These are phyloP conservation scores for Agonopterix alstromeriana DNA, from an alignment of 2,888 invertebrate species.

Conservation along the genomic window DNA sequence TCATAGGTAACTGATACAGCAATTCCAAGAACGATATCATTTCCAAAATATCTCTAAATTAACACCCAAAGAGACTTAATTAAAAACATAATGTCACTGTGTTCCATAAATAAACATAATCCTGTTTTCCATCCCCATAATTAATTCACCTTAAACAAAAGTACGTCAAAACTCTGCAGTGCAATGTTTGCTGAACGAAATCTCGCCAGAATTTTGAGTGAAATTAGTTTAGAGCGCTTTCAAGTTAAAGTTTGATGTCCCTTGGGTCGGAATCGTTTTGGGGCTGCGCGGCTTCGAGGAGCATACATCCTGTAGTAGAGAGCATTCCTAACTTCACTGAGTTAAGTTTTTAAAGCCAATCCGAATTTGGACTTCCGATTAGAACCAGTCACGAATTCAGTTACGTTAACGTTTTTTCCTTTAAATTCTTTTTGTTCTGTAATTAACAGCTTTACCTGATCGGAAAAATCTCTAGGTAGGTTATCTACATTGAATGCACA, in stretches of 20 bases:
- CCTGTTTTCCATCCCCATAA: constrained; percentile 2
- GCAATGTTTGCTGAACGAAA: constrained; percentile 16
- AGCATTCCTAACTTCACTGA: constrained; percentile 25
- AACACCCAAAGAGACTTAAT: too few relatives aligned
- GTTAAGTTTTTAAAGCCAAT: constrained; percentile 11
- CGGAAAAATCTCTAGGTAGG: too few relatives aligned
- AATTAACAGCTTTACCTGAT: too few relatives aligned
- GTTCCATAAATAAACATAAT: neutral
- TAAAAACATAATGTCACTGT: too few relatives aligned
- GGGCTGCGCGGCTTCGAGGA: constrained; percentile 31
- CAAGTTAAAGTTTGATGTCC: constrained; percentile 30
- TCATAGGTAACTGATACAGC: too few relatives aligned
- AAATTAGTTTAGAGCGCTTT: constrained; percentile 48
- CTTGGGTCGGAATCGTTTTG: constrained; percentile 35
- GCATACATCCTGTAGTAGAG: constrained; percentile 31
- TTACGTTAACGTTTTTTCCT: too few relatives aligned
- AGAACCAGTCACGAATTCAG: too few relatives aligned
- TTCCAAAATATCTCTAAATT: too few relatives aligned
- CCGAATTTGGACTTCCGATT: neutral
- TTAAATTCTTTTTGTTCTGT: too few relatives aligned
- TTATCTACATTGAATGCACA: too few relatives aligned
- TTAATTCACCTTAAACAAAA: constrained; percentile 7
- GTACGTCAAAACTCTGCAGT: constrained; percentile 7
- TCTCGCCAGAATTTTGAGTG: constrained; percentile 30
- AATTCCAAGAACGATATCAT: too few relatives aligned